Evolutionary conservation across 2,113 vertebrate species (phyloP), one percentile per base, ranked within the genome.

Genomic region (Mystacornis crossleyi): DNA sequence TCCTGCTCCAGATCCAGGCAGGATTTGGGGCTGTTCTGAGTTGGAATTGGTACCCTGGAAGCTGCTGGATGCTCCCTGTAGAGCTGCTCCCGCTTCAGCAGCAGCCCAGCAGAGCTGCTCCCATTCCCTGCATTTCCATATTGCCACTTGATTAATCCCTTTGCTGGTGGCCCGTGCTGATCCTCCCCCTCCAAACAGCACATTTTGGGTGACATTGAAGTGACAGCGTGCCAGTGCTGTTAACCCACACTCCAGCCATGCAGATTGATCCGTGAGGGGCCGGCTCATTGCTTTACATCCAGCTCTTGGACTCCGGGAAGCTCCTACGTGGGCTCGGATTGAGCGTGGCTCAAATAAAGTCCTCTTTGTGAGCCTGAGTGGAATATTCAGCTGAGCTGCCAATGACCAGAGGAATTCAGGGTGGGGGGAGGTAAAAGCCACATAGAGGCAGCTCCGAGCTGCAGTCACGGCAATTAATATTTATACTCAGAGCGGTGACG

Each of bases 321-420:
- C 42, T 84, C 48, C 89, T 29, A 2, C 4, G 0, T 48, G 57
- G 64, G 54, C 84, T 72, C 54, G 28, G 53, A 45, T 31, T 54
- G 42, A 72, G 70, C 4, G 1, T 34, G 50, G 60, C 79, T 92
- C 60, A 71, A 3, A 95, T 74, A 95, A 90, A 57, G 50, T 91
- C 19, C 58, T 50, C 92, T 95, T 96, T 93, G 92, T 97, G 86
- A 93, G 74, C 62, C 43, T 4, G 38, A 71, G 84, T 24, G 74
- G 86, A 92, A 87, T 84, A 93, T 91, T 94, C 89, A 74, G 36
- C 86, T 60, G 55, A 58, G 51, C 87, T 69, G 84, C 94, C 94
- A 53, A 25, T 48, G 78, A 10, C 48, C 70, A 57, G 89, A 86
- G 88, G 92, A 88, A 92, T 95, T 94, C 1, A 17, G 81, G 78